Conservation (phyloP, 2,888 invertebrate species). For the Noctua janthina region DNA sequence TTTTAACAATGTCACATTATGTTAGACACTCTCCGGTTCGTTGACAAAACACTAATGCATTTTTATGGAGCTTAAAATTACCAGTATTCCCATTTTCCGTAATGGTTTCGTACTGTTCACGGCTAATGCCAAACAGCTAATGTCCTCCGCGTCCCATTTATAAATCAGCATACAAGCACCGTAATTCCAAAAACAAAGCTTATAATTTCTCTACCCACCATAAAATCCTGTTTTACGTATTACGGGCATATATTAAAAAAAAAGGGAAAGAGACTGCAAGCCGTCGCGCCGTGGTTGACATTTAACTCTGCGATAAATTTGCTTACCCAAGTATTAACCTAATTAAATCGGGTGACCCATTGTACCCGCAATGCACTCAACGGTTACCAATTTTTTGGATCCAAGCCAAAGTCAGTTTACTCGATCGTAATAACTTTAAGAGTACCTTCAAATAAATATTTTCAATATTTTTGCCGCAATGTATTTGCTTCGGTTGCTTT, state of each 20-base stretch:
- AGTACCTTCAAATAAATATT: slow-evolving; percentile 62
- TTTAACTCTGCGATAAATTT: slow-evolving; percentile 59
- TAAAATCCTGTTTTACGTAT: slow-evolving; percentile 39
- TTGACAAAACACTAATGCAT: neutral
- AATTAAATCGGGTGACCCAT: slow-evolving; percentile 62
- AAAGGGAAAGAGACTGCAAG: slow-evolving; percentile 44
- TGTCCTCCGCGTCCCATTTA: slow-evolving; percentile 30
- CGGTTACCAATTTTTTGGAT: slow-evolving; percentile 62
- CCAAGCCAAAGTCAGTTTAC: slow-evolving; percentile 59
- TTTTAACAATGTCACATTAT: neutral
- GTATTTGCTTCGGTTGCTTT: slow-evolving; percentile 45
- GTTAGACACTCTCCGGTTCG: neutral
- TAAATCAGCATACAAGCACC: slow-evolving; percentile 47
- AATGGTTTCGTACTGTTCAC: slow-evolving; percentile 21
- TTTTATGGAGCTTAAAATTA: slow-evolving; percentile 23
- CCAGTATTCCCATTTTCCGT: slow-evolving; percentile 13
- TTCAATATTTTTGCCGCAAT: slow-evolving; percentile 54
- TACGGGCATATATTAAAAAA: slow-evolving; percentile 31
- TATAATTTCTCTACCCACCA: slow-evolving; percentile 37
- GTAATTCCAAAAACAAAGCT: slow-evolving; percentile 52
- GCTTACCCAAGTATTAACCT: slow-evolving; percentile 65
- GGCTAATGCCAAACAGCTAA: slow-evolving; percentile 33
- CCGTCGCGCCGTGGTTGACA: slow-evolving; percentile 49
- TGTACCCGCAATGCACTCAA: slow-evolving; percentile 65
- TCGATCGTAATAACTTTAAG: slow-evolving; percentile 59